These are phyloP conservation scores for Artemia franciscana DNA, from an alignment of 1,140 invertebrate species.

Conservation along the genomic window DNA sequence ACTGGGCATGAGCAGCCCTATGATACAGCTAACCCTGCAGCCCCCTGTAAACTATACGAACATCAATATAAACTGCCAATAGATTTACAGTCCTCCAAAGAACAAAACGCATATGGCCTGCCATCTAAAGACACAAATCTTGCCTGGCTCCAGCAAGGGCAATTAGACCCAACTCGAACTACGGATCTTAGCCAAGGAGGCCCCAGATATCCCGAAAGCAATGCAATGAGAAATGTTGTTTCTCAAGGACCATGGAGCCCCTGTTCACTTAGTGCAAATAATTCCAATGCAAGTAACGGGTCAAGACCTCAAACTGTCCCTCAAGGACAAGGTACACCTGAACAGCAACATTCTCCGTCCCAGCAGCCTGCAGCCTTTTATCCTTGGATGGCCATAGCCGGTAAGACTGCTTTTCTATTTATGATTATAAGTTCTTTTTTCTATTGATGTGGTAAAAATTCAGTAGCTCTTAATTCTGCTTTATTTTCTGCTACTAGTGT, in stretches of 20 bases:
- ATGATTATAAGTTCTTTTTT: too few relatives aligned
- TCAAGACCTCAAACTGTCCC: background rate
- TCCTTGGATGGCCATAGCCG: slow-evolving; percentile 95
- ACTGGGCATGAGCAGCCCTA: slow-evolving; percentile 25
- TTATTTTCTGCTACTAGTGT: too few relatives aligned
- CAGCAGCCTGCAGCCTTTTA: slow-evolving; percentile 34
- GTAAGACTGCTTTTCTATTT: slow-evolving; percentile 36
- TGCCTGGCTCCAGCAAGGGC: background rate
- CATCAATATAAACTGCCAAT: slow-evolving; percentile 26
- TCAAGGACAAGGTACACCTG: slow-evolving; percentile 1
- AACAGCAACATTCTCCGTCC: slow-evolving; percentile 2
- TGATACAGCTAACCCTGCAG: slow-evolving; percentile 49
- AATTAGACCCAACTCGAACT: background rate
- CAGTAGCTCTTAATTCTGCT: too few relatives aligned
- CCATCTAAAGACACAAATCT: background rate
- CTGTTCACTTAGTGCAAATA: background rate
- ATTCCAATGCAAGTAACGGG: background rate
- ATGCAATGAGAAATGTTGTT: background rate
- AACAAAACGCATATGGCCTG: slow-evolving; percentile 16
- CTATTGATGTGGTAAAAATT: too few relatives aligned
- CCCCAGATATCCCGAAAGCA: background rate
- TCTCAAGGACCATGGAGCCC: background rate
- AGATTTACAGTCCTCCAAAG: slow-evolving; percentile 14
- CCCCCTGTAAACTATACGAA: slow-evolving; percentile 46
- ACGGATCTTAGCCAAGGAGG: background rate